Conservation (phyloP, 2,113 vertebrate genomes). For the Lepisosteus osseus region DNA sequence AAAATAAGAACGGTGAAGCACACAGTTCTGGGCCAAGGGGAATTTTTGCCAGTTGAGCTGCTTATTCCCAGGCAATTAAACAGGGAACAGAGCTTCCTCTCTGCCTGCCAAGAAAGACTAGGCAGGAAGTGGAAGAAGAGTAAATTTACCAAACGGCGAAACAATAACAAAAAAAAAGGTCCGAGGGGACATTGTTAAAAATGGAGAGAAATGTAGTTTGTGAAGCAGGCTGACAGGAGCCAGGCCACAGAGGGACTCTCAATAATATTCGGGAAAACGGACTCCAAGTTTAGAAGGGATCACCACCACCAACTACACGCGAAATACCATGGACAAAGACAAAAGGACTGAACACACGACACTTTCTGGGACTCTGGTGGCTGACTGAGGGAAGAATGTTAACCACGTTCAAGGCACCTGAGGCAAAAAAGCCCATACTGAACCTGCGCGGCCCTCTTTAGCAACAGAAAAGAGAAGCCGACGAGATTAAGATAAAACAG, state of each 20-base stretch:
- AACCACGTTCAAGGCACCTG: too few relatives aligned
- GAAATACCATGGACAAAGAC: conserved; percentile 37
- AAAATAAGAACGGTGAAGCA: conserved; percentile 17
- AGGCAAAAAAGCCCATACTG: too few relatives aligned
- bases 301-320: conserved; percentile 56
- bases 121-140: neutral
- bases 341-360: conserved; percentile 35
- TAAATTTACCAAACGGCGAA: conserved; percentile 28
- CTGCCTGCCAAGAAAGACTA: neutral
- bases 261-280: conserved; percentile 39
- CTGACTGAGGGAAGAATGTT: too few relatives aligned
- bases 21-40: conserved; percentile 29
- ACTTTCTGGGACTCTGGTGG: neutral
- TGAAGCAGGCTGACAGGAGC: conserved; percentile 53
- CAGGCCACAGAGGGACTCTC: conserved; percentile 36
- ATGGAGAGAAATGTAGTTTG: conserved; percentile 44
- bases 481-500: too few relatives aligned
- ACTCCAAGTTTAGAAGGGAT: conserved; percentile 41
- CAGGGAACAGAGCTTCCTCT: conserved; percentile 4
- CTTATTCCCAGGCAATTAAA: neutral
- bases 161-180: conserved; percentile 39
- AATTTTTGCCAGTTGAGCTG: neutral
- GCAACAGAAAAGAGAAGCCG: too few relatives aligned
- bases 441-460: too few relatives aligned
- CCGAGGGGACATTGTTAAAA: conserved; percentile 56